Percentiles rank a stretch among this genome's conserved stretches.
phyloP scores from a whole-genome alignment of 2,888 invertebrate species.

The Agonum fuliginosum region DNA sequence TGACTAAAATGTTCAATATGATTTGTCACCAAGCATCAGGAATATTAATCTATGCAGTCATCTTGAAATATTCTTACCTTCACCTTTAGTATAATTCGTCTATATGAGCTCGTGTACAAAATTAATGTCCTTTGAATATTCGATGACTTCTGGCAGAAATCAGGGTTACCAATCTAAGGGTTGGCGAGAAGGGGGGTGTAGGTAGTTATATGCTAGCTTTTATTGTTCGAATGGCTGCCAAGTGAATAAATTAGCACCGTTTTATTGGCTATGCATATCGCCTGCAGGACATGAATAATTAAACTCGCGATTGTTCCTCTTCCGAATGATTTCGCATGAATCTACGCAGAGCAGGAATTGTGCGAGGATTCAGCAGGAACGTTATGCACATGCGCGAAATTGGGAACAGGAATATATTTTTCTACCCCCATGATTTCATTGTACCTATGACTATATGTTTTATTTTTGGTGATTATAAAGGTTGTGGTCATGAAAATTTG shows the following conservation, averaged over 20 bases:
- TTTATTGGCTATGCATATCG: conserved; percentile 56
- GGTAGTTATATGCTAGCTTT: conserved; percentile 25
- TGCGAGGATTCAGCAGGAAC: neutral
- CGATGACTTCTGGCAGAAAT: neutral
- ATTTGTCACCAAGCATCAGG: no score
- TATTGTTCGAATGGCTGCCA: conserved; percentile 36
- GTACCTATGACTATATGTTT: no score
- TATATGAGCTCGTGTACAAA: no score
- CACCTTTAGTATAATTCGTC: no score
- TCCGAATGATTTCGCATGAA: conserved; percentile 35
- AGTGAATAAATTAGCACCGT: conserved; percentile 55
- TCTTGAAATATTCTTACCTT: no score
- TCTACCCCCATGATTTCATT: no score
- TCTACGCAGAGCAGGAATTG: neutral
- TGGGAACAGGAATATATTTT: no score
- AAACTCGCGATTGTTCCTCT: conserved; percentile 48
- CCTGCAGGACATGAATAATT: conserved; percentile 54
- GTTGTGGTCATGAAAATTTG: no score
- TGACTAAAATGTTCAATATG: no score
- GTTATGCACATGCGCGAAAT: no score
- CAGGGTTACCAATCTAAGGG: neutral
- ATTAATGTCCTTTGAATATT: conserved; percentile 37
- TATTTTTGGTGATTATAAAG: no score
- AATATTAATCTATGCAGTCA: no score
- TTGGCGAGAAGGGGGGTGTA: neutral